Base-by-base conservation (phyloP, 64 coral and sea anemone genomes). In the Stichodactyla helianthus region DNA sequence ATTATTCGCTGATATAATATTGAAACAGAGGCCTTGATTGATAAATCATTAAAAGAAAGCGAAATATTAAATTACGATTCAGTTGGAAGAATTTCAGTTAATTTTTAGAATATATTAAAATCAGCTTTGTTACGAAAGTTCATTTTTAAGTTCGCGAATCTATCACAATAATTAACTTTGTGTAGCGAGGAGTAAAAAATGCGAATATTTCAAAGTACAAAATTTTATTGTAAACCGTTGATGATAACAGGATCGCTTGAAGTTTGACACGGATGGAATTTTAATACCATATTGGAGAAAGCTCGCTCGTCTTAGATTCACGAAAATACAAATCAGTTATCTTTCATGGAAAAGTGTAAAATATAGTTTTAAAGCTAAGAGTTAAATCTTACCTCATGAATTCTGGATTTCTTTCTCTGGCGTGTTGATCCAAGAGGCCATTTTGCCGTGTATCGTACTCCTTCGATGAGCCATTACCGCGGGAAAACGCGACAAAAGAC, bases 61-160 rank as follows among this genome's bases (percentile, higher is more conserved):
- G 10, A 74, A 74, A 74, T 23, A 74, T 74, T 74, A 28, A 74
- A 74, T 74, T 65, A 65, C 62, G 62, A 60, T 60, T 60, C 59
- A 17, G 59, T 44, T 44, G 35, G 35, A 44, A 44, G 35, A 44
- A 44, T 44, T 44, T 44, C 35, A 44, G 35, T 44, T 44, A 60
- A 60, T 17, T 60, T 60, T 60, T 60, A 60, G 59, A 65, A 65
- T 65, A 65, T 17, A 65, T n/a, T n/a, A 65, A n/a, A 65, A n/a
- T n/a, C 4, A 4, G 19, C 18, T 65, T 65, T 65, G 9, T 60
- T 13, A 65, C 1, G 16, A 65, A 65, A 65, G 7, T n/a, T 13
- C 20, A 65, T 63, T n/a, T 4, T 22, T 7, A 65, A 65, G 18
- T 0, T 65, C 62, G 5, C 62, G 4, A 65, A 65, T 65, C 6